These are phyloP conservation scores for Cheilinus undulatus DNA, from an alignment of 2,113 vertebrate genomes.

Conservation along the genomic window DNA sequence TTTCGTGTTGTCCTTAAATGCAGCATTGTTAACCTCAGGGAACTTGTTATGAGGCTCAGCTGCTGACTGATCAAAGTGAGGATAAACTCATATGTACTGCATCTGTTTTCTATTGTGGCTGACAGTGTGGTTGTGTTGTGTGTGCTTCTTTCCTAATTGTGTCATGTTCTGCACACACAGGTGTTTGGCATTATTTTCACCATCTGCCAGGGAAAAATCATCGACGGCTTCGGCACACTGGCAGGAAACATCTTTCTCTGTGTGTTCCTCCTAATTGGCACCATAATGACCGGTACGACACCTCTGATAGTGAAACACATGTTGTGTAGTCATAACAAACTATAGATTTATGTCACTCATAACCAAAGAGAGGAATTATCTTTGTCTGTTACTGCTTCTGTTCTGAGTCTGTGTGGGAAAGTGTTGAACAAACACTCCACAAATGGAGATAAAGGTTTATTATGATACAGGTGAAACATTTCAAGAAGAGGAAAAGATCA, in stretches of 20 bases:
- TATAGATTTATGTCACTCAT: background rate
- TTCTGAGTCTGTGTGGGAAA: slow-evolving; percentile 18
- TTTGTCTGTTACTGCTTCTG: slow-evolving; percentile 1
- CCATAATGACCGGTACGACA: slow-evolving; percentile 88
- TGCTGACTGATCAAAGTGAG: background rate
- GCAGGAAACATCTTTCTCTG: slow-evolving; percentile 94
- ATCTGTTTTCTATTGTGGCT: background rate
- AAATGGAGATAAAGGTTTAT: slow-evolving; percentile 14
- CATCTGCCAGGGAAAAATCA: slow-evolving; percentile 91
- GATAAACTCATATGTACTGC: background rate
- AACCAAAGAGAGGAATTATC: background rate
- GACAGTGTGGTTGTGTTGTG: background rate
- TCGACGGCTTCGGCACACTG: slow-evolving; percentile 84
- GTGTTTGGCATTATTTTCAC: slow-evolving; percentile 97
- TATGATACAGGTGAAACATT: background rate
- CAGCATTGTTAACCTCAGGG: background rate
- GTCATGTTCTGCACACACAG: slow-evolving; percentile 73
- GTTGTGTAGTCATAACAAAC: slow-evolving; percentile 13
- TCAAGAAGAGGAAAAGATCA: slow-evolving; percentile 1
- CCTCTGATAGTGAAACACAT: background rate
- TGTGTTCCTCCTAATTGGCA: slow-evolving; percentile 89
- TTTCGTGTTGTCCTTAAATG: background rate
- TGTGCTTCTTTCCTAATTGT: background rate
- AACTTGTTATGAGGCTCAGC: background rate
- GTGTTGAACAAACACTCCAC: slow-evolving; percentile 7